Conservation (phyloP, 2,113 vertebrate species). For the Arvicanthis niloticus region DNA sequence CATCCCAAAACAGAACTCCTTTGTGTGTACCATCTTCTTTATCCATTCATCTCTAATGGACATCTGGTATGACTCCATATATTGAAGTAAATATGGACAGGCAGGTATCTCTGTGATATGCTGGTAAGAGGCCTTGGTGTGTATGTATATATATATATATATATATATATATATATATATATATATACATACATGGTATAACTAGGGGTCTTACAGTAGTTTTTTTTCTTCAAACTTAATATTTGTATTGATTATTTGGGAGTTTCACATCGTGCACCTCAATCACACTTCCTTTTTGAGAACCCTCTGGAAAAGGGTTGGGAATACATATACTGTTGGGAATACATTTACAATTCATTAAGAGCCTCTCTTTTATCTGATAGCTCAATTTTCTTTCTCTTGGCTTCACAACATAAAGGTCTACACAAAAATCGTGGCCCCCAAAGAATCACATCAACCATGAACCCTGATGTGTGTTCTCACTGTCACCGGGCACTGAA, state of each 20-base stretch:
- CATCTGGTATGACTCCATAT: too few species aligned
- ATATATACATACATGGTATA: background rate
- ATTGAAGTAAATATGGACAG: background rate
- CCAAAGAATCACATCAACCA: background rate
- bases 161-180: background rate
- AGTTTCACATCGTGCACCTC: too few species aligned
- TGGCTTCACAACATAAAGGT: background rate
- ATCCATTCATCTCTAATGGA: background rate
- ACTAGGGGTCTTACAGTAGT: background rate
- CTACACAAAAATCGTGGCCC: background rate
- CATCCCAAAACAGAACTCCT: background rate
- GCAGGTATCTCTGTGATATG: background rate
- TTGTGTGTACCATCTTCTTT: background rate
- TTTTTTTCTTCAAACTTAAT: background rate
- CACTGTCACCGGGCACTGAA: background rate
- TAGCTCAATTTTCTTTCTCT: slow-evolving; percentile 49
- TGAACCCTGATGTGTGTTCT: background rate
- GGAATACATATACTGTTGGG: background rate
- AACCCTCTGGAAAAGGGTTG: background rate
- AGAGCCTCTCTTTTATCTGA: background rate
- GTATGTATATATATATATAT: background rate
- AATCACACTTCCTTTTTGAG: too few species aligned
- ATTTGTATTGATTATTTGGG: background rate
- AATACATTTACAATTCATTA: background rate
- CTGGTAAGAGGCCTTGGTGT: background rate